Conservation (phyloP, 2,888 invertebrate genomes). For the Monopis laevigella region DNA sequence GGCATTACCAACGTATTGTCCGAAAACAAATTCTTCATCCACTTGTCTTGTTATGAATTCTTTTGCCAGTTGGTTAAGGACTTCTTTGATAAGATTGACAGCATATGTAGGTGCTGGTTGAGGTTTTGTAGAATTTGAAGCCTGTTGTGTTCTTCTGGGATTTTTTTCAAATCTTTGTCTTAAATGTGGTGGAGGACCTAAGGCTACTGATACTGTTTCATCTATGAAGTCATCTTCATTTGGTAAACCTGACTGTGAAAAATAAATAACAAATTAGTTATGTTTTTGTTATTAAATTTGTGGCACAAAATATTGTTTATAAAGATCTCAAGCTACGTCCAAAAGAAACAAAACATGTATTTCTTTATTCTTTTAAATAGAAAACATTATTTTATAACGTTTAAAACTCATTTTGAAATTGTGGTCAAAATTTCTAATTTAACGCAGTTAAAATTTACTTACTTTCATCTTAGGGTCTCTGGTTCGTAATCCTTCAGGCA, state of each 20-base stretch:
- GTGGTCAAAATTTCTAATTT: no score
- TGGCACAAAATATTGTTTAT: no score
- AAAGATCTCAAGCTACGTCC: no score
- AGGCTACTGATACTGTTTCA: constrained; percentile 51
- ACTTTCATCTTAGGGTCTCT: constrained; percentile 1
- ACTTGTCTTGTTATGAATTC: constrained; percentile 43
- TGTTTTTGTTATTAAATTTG: no score
- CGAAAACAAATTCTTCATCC: constrained; percentile 54
- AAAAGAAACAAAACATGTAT: background rate
- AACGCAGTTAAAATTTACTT: no score
- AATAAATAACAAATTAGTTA: constrained; percentile 18
- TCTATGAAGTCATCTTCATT: constrained; percentile 55
- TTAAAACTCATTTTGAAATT: no score
- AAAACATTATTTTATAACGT: no score
- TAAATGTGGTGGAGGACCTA: constrained; percentile 47
- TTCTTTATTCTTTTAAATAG: no score
- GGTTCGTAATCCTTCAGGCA: background rate
- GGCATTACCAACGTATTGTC: constrained; percentile 47
- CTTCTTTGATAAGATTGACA: constrained; percentile 35
- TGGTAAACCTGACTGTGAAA: constrained; percentile 47
- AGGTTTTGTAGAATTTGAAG: constrained; percentile 14
- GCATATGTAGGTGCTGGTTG: constrained; percentile 20
- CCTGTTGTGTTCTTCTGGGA: constrained; percentile 22
- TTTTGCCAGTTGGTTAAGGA: constrained; percentile 38
- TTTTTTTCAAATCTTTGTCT: constrained; percentile 39